A percentile compares a stretch with the other conserved stretches of the same genome.
phyloP scores from a whole-genome alignment of 2,888 invertebrate species.

The Yponomeuta sedellus region DNA sequence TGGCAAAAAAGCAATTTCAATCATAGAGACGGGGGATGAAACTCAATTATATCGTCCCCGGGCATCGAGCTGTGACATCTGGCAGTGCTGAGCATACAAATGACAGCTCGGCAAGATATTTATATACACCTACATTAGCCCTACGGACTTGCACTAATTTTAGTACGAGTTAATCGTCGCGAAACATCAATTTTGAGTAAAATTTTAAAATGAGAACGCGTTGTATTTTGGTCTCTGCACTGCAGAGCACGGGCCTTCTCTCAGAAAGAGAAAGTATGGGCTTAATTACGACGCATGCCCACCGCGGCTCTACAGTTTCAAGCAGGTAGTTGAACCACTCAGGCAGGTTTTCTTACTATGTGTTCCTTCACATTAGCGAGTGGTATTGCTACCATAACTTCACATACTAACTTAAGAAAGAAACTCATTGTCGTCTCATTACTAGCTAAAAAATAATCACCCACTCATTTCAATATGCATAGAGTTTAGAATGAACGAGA shows the following conservation, averaged over 20 bases:
- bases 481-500: not conserved
- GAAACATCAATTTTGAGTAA: no score
- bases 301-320: no score
- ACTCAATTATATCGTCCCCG: slow-evolving; percentile 42
- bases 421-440: no score
- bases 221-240: not conserved
- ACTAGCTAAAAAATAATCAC: not conserved
- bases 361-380: no score
- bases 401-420: no score
- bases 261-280: no score
- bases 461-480: no score
- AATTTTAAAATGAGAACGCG: not conserved
- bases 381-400: no score
- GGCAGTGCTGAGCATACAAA: slow-evolving; percentile 26
- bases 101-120: slow-evolving; percentile 3
- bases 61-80: slow-evolving; percentile 36
- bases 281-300: no score
- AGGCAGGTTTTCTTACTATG: no score
- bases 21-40: slow-evolving; percentile 38
- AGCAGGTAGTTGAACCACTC: no score
- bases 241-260: no score
- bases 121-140: not conserved
- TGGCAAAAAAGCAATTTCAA: slow-evolving; percentile 27
- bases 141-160: not conserved
- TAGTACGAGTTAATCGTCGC: not conserved